phyloP scores from a whole-genome alignment of 2,113 vertebrate genomes.

The Megatriorchis doriae region DNA sequence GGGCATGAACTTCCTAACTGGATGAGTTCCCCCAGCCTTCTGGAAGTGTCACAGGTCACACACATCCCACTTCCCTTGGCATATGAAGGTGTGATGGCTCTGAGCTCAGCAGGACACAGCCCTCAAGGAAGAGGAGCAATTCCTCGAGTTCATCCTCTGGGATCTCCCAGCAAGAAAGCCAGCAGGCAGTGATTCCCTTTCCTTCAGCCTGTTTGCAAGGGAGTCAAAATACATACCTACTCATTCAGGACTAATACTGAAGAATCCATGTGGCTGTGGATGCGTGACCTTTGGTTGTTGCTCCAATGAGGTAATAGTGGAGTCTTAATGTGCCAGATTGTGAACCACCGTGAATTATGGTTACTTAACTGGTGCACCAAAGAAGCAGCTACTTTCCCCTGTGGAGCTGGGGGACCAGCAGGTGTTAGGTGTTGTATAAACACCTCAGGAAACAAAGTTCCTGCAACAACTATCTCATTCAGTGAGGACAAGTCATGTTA shows the following conservation, averaged over 20 bases:
- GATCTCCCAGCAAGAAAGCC: neutral
- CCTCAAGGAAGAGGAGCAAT: neutral
- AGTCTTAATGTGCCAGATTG: neutral
- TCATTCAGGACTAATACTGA: neutral
- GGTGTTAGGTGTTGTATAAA: neutral
- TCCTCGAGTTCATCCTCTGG: rapidly evolving
- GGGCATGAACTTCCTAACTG: neutral
- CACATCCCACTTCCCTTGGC: neutral
- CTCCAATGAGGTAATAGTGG: neutral
- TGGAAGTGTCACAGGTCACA: neutral
- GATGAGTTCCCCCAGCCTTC: neutral
- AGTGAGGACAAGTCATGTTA: neutral
- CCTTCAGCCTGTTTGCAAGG: neutral
- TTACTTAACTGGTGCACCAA: neutral
- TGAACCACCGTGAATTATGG: neutral
- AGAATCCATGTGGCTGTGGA: rapidly evolving
- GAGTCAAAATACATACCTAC: neutral
- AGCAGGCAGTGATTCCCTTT: neutral
- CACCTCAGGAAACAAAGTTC: neutral
- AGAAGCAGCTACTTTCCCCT: neutral
- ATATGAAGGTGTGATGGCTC: neutral
- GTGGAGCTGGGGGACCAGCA: neutral
- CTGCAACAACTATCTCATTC: neutral
- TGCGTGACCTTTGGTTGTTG: neutral
- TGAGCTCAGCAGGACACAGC: neutral